Evolutionary conservation across 2,113 vertebrate species (phyloP).

Genomic region (Lamprotornis superbus): DNA sequence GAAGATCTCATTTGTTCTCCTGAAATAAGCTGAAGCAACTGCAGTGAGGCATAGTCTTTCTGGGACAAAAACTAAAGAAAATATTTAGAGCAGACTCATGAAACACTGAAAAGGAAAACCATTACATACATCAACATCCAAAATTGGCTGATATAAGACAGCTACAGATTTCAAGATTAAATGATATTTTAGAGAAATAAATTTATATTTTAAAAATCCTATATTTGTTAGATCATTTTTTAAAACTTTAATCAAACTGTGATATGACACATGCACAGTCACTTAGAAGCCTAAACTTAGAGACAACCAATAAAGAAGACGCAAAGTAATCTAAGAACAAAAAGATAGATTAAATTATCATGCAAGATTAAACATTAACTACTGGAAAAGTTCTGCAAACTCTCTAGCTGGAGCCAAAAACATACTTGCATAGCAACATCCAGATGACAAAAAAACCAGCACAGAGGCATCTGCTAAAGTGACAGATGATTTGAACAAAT

Average conservation of each 20-base stretch:
- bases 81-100: not conserved
- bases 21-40: not conserved
- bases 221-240: not conserved
- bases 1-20: not conserved
- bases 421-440: not conserved
- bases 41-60: not conserved
- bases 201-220: not conserved
- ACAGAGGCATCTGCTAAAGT: not conserved
- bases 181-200: not conserved
- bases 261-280: not conserved
- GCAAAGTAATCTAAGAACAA: not conserved
- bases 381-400: not conserved
- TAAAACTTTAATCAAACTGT: not conserved
- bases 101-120: not conserved
- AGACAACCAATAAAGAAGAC: not conserved
- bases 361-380: not conserved
- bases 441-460: not conserved
- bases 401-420: not conserved
- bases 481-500: not conserved
- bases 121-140: not conserved
- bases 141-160: not conserved
- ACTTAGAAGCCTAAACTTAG: not conserved
- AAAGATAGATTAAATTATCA: not conserved
- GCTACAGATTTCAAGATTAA: not conserved
- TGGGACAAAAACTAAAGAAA: not conserved